Conservation (phyloP, 2,797 vertebrate genomes). For the Chanos chanos region DNA sequence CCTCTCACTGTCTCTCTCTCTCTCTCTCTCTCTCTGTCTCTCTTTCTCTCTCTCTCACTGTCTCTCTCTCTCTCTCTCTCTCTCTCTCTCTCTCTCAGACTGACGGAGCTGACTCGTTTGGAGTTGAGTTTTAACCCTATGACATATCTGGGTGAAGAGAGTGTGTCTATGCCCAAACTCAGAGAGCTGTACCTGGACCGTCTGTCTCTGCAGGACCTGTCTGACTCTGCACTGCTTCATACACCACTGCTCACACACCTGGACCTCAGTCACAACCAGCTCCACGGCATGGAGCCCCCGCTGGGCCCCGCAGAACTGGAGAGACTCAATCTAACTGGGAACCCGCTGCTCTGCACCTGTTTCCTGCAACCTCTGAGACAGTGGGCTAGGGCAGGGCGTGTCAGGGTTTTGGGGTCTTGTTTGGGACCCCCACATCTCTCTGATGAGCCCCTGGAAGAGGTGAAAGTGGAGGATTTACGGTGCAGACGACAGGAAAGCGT, state of each 20-base stretch:
- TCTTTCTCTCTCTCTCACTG: background rate
- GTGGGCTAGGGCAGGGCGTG: constrained; percentile 64
- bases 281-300: constrained; percentile 74
- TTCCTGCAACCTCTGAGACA: constrained; percentile 70
- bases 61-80: background rate
- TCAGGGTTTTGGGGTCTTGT: constrained; percentile 75
- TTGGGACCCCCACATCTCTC: constrained; percentile 69
- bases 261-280: constrained; percentile 84
- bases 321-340: constrained; percentile 76
- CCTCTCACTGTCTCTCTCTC: too few species aligned
- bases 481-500: constrained; percentile 54
- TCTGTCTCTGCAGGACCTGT: constrained; percentile 84
- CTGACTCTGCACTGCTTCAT: constrained; percentile 66
- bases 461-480: constrained; percentile 71
- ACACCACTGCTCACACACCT: constrained; percentile 74
- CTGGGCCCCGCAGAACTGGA: constrained; percentile 57
- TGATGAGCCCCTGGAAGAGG: constrained; percentile 72
- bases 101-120: constrained; percentile 66
- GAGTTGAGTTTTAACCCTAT: constrained; percentile 87
- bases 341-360: constrained; percentile 85
- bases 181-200: constrained; percentile 80
- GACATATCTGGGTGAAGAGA: constrained; percentile 79
- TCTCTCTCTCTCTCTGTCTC: background rate
- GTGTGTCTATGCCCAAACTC: constrained; percentile 76
- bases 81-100: constrained; percentile 42